Evolutionary conservation across 2,888 invertebrate species (phyloP), one percentile per base, ranked within the genome.

Genomic region (Parnassius glacialis): DNA sequence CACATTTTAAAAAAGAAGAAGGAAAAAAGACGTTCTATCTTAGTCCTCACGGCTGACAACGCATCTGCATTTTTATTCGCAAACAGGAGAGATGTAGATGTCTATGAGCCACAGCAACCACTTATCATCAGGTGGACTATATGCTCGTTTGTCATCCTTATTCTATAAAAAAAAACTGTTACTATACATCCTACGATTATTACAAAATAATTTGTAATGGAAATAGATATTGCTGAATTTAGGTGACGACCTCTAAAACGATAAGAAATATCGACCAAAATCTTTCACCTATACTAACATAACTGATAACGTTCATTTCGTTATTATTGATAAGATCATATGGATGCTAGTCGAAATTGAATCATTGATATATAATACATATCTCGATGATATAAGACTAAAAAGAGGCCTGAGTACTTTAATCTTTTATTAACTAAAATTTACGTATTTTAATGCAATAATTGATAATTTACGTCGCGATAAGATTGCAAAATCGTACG

Each of bases 401-500:
- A 42, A 59, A 67, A 67, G 65, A 16, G 34, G 53, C 59, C 20
- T 50, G 54, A 43, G 42, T 59, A 48, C 57, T 64, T 65, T 61
- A 67, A 65, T 68, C 65, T 66, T n/a, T 51, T 47, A 48, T 51
- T 50, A 58, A 54, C 65, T 65, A 64, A 66, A 70, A 64, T 68
- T 68, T 66, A 67, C 64, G 66, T 69, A 66, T 67, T 63, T 55
- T 53, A 65, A 63, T 65, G 63, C 64, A 66, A 68, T 63, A 64
- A 65, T 55, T 67, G 63, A 64, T 64, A 67, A 65, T 62, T 57
- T 47, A 63, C 56, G 64, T 65, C 61, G 59, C 10, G 85, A 87
- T 87, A 81, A 87, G 86, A 87, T 87, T 81, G 74, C 68, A 71
- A 75, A 81, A 81, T 85, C 83, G 77, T 80, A 81, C 79, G 85